phyloP scores from a whole-genome alignment of 2,797 vertebrate species.

The Danio albolineatus region DNA sequence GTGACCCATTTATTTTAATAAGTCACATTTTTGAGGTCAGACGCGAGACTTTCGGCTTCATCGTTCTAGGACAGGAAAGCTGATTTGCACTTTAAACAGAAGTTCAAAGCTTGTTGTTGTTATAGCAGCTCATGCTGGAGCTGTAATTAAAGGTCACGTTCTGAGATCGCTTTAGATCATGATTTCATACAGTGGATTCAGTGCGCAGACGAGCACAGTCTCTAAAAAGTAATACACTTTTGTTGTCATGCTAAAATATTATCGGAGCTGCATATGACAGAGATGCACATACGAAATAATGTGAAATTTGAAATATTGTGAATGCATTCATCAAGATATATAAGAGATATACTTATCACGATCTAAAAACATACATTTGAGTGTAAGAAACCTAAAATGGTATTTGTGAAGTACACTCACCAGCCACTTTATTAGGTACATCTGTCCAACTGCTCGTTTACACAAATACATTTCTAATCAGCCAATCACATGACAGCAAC shows the following conservation, averaged over 20 bases:
- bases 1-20: not conserved
- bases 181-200: not conserved
- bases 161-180: not conserved
- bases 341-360: too few relatives aligned
- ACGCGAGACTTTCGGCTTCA: not conserved
- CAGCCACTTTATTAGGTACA: too few relatives aligned
- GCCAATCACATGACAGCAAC: too few relatives aligned
- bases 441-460: too few relatives aligned
- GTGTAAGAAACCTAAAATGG: too few relatives aligned
- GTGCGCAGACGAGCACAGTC: not conserved
- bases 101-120: slow-evolving; percentile 6
- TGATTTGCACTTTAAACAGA: slow-evolving; percentile 28
- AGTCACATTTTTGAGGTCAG: not conserved
- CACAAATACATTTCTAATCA: too few relatives aligned
- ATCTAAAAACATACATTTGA: too few relatives aligned
- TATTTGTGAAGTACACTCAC: too few relatives aligned
- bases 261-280: not conserved
- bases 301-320: too few relatives aligned
- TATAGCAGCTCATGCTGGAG: not conserved
- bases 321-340: too few relatives aligned
- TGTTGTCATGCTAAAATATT: too few relatives aligned
- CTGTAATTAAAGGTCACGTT: not conserved
- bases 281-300: not conserved
- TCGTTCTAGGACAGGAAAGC: not conserved
- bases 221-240: too few relatives aligned